These are phyloP conservation scores for Cydia pomonella DNA, from an alignment of 1,140 invertebrate species.

Conservation along the genomic window DNA sequence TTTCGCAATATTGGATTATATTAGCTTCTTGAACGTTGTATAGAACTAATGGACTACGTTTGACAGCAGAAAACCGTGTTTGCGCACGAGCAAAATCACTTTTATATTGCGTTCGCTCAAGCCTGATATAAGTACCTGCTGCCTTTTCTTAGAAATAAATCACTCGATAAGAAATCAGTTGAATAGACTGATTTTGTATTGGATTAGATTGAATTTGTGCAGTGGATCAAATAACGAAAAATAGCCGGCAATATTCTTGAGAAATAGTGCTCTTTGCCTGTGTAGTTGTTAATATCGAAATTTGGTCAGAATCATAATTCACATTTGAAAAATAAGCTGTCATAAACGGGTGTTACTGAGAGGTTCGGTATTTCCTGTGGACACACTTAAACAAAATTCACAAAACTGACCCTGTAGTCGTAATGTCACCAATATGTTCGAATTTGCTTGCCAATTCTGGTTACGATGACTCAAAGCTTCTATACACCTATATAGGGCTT, in stretches of 20 bases:
- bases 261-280: no score
- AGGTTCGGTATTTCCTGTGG: no score
- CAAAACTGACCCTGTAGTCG: no score
- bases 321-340: no score
- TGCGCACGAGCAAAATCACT: neutral
- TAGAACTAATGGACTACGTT: neutral
- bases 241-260: no score
- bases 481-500: neutral
- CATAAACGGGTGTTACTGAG: no score
- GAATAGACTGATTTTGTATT: neutral
- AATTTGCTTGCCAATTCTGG: no score
- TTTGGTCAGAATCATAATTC: no score
- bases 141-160: neutral
- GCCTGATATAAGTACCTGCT: neutral
- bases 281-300: no score
- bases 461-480: neutral
- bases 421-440: no score
- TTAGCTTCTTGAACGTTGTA: neutral
- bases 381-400: no score
- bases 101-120: constrained; percentile 8
- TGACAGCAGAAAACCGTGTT: neutral
- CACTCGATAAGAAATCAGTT: neutral
- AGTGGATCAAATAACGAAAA: no score
- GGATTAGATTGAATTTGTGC: neutral
- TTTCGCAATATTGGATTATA: neutral